Base-by-base conservation (phyloP, 2,888 invertebrate genomes). In the Callosobruchus maculatus region DNA sequence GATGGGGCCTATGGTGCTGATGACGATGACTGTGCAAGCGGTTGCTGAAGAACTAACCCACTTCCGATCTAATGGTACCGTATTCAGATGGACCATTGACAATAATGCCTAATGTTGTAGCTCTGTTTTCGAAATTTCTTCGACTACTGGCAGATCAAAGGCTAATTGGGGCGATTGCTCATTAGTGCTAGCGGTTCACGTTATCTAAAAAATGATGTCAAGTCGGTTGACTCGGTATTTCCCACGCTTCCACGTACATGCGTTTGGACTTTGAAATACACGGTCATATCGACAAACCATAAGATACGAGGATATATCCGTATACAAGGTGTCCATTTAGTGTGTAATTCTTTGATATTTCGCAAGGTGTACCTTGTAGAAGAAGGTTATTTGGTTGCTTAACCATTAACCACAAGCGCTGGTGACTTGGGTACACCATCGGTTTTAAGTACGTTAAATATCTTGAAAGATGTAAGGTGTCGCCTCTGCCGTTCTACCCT, bases 21-120 rank as follows among this genome's bases (percentile, higher is more conserved):
- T 20, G 21, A 70, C 70, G 13, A 5, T 21, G 21, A 5, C 80
- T 80, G 78, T 81, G 81, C 82, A 80, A 79, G 82, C 82, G 81
- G 78, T 82, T 81, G 83, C 81, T 81, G 82, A 84, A 80, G 80
- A 83, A 81, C 83, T 86, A 86, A 86, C 86, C 86, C 85, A 86
- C 86, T 86, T 86, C 86, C 83, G 84, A 83, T 80, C 84, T 84
- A 84, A 84, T 85, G 83, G 84, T 84, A 84, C 84, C 82, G 83
- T 84, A 82, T 81, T 83, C 80, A 81, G 81, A 81, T 79, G 74
- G 76, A 71, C 77, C 79, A 76, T 77, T 78, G 70, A 71, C 73
- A 74, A 74, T 73, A 26, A 49, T 49, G 49, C 73, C 72, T 49
- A 49, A 49, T 49, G 49, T 18, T 49, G 13, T 7, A 71, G 49